These are phyloP conservation scores for Synergus umbraculus DNA, from an alignment of 2,888 invertebrate genomes.

Conservation along the genomic window DNA sequence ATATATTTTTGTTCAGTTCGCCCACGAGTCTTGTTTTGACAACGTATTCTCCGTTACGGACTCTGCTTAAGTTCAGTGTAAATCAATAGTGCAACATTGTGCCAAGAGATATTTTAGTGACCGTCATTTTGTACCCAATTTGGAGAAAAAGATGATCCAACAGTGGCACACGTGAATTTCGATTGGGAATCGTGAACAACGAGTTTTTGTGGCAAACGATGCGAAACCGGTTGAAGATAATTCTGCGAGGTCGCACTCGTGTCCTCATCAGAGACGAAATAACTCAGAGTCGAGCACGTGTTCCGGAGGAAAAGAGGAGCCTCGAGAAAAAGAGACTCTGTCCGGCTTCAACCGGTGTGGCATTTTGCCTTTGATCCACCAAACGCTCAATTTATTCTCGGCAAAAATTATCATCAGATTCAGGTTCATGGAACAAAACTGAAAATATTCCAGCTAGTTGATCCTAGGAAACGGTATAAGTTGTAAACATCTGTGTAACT, in stretches of 20 bases:
- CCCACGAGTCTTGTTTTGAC: background rate
- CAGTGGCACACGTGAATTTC: constrained; percentile 42
- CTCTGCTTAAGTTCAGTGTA: background rate
- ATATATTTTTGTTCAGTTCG: background rate
- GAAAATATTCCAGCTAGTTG: too few relatives aligned
- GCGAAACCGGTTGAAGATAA: constrained; percentile 56
- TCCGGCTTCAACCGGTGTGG: background rate
- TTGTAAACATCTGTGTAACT: background rate
- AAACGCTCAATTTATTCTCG: background rate
- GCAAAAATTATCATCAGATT: background rate
- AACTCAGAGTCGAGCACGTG: constrained; percentile 40
- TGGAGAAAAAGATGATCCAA: constrained; percentile 21
- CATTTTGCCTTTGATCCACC: constrained; percentile 3
- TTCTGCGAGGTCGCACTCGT: constrained; percentile 51
- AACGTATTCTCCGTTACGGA: too few relatives aligned
- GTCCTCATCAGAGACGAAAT: constrained; percentile 42
- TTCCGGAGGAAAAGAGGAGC: constrained; percentile 8
- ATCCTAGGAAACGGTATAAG: too few relatives aligned
- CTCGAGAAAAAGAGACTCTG: background rate
- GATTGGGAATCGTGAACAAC: constrained; percentile 51
- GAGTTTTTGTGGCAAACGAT: constrained; percentile 54
- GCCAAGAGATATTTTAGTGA: constrained; percentile 11
- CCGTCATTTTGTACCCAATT: background rate
- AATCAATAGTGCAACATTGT: background rate
- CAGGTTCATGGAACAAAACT: too few relatives aligned